Evolutionary conservation across 2,113 vertebrate genomes (phyloP).

Genomic region (Dicaeum eximium): DNA sequence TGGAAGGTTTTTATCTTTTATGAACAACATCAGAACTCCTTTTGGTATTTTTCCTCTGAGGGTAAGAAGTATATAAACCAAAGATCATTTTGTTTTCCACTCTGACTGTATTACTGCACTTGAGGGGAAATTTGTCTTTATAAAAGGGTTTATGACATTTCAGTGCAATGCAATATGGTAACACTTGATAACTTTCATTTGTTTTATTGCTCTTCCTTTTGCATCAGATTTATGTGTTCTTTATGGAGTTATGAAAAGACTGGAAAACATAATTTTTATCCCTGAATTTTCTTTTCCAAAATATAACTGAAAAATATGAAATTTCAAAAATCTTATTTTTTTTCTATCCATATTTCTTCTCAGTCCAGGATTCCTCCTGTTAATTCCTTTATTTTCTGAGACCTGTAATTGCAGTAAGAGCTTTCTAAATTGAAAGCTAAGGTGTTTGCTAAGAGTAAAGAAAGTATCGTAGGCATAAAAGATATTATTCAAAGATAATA

Average conservation of each 20-base stretch:
- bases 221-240: background rate
- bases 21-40: conserved; percentile 44
- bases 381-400: background rate
- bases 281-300: background rate
- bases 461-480: background rate
- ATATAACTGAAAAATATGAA: background rate
- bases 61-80: conserved; percentile 50
- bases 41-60: conserved; percentile 54
- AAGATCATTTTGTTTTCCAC: conserved; percentile 48
- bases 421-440: background rate
- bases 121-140: conserved; percentile 63
- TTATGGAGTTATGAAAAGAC: background rate
- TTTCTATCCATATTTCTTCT: background rate
- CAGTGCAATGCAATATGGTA: background rate
- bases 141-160: conserved; percentile 55
- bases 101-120: conserved; percentile 53
- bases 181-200: conserved; percentile 47
- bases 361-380: background rate
- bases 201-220: conserved; percentile 41
- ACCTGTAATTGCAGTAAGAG: background rate
- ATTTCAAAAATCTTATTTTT: background rate
- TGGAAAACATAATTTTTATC: background rate
- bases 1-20: conserved; percentile 52
- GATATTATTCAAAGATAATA: background rate
- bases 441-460: background rate